These are phyloP conservation scores for Pomphorhynchus laevis DNA, from an alignment of 1,140 invertebrate genomes.

Conservation along the genomic window DNA sequence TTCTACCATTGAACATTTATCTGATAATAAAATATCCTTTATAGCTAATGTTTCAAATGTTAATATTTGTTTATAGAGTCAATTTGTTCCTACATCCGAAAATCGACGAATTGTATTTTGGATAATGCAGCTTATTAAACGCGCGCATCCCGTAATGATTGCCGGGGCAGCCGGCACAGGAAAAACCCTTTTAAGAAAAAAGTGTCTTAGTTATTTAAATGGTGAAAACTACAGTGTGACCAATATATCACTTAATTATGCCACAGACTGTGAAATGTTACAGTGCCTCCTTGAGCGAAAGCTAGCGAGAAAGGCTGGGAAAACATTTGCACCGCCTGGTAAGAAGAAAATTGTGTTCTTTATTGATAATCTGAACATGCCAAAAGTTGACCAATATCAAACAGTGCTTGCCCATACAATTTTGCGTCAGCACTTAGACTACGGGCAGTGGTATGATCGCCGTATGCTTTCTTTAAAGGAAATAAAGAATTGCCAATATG, in stretches of 20 bases:
- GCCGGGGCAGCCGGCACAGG: conserved; percentile 28
- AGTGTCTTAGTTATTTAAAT: conserved; percentile 39
- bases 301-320: conserved; percentile 73
- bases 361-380: conserved; percentile 90
- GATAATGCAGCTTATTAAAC: conserved; percentile 47
- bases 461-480: conserved; percentile 58
- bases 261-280: conserved; percentile 71
- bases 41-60: background rate
- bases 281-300: conserved; percentile 69
- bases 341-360: conserved; percentile 74
- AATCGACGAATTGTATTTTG: conserved; percentile 55
- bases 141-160: conserved; percentile 56
- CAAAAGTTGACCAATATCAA: conserved; percentile 61
- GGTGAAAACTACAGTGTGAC: conserved; percentile 49
- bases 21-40: too few relatives aligned
- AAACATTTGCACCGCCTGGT: conserved; percentile 68
- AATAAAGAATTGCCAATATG: conserved; percentile 75
- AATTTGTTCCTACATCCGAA: conserved; percentile 54
- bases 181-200: conserved; percentile 47
- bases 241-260: conserved; percentile 77
- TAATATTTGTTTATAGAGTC: conserved; percentile 24
- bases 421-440: conserved; percentile 67
- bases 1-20: too few relatives aligned
- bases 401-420: conserved; percentile 77
- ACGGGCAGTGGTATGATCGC: conserved; percentile 59